These are phyloP conservation scores for Cotesia congregata DNA, from an alignment of 2,888 invertebrate species.

Conservation along the genomic window DNA sequence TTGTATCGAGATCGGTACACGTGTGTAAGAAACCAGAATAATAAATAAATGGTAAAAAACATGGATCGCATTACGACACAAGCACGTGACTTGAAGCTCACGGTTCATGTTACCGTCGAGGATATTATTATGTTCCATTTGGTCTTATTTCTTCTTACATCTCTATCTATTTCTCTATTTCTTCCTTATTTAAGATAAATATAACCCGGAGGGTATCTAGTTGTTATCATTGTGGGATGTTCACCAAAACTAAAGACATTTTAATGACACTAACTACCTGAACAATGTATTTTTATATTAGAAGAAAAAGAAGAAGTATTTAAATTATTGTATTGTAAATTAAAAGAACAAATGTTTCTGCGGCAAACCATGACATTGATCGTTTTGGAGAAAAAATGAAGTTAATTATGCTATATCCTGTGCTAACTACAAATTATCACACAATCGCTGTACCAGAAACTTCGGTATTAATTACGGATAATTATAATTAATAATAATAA, in stretches of 20 bases:
- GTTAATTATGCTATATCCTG: neutral
- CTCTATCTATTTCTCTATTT: too few species aligned
- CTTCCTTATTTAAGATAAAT: too few species aligned
- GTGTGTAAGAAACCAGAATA: slow-evolving; percentile 14
- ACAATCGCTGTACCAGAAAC: neutral
- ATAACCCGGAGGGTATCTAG: too few species aligned
- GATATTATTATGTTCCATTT: slow-evolving; percentile 7
- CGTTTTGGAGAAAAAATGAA: neutral
- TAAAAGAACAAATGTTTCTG: neutral
- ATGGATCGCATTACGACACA: slow-evolving; percentile 36
- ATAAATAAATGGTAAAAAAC: slow-evolving; percentile 16
- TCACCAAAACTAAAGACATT: too few species aligned
- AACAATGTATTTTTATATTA: too few species aligned
- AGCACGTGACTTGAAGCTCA: slow-evolving; percentile 28
- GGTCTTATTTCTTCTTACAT: neutral
- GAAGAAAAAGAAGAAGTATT: too few species aligned
- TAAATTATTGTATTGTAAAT: too few species aligned
- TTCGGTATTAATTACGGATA: neutral
- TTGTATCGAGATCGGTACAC: neutral
- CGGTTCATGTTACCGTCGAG: slow-evolving; percentile 25
- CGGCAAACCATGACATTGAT: neutral
- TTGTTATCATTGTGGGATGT: too few species aligned
- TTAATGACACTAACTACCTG: too few species aligned
- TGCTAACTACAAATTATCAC: neutral
- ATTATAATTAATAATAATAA: neutral